phyloP scores from a whole-genome alignment of 2,888 invertebrate species.

The Rotaria macrura region DNA sequence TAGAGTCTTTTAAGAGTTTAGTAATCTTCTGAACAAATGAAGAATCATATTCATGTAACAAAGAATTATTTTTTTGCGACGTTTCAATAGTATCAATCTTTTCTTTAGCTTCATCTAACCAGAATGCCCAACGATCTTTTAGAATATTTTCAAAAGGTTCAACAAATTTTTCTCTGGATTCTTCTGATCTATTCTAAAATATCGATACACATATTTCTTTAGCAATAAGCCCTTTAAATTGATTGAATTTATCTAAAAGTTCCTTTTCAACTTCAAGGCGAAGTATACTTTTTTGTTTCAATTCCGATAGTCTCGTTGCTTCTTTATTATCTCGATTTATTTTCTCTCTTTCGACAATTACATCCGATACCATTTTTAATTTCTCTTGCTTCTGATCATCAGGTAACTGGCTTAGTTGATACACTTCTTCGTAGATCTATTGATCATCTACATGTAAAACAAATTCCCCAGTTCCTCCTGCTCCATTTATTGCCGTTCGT shows the following conservation, averaged over 20 bases:
- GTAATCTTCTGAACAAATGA: background rate
- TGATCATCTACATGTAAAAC: background rate
- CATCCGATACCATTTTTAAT: background rate
- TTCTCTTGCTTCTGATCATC: background rate
- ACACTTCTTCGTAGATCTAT: background rate
- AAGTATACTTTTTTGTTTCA: background rate
- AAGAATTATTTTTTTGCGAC: background rate
- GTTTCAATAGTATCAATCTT: background rate
- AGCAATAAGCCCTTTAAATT: background rate
- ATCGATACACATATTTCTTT: too few relatives aligned
- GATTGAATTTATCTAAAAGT: background rate
- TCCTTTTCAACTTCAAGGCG: background rate
- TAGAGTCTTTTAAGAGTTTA: background rate
- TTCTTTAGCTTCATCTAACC: background rate
- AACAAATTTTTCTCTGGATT: background rate
- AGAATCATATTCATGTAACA: background rate
- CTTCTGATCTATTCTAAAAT: background rate
- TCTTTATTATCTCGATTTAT: background rate
- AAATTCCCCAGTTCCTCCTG: background rate
- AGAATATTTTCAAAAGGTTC: background rate
- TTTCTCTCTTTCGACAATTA: background rate
- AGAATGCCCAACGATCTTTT: constrained; percentile 1
- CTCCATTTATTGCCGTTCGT: background rate
- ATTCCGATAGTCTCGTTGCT: background rate
- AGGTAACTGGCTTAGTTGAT: background rate